Percentiles rank a stretch among this genome's conserved stretches.
Conservation (phyloP, 1,140 invertebrate genomes). For the Caenorhabditis remanei region DNA sequence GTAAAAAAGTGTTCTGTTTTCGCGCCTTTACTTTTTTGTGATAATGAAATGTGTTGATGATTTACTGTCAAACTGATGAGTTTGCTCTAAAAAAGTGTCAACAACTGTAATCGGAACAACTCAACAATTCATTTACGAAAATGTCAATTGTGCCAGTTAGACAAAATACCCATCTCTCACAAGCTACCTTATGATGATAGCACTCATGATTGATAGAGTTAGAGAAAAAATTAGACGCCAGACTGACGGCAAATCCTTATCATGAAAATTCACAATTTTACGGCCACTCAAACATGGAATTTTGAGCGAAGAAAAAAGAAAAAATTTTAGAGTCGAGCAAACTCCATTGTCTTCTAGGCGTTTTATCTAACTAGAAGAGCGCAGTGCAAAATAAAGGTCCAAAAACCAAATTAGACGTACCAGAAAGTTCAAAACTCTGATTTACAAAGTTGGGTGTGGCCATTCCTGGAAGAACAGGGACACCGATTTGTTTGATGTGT, state of each 20-base stretch:
- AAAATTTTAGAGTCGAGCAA: conserved; percentile 13
- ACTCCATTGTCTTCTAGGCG: neutral
- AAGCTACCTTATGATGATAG: neutral
- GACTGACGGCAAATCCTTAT: conserved; percentile 36
- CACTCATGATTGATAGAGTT: neutral
- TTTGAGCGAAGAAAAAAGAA: conserved; percentile 4
- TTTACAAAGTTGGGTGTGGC: neutral
- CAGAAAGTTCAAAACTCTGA: conserved; percentile 8
- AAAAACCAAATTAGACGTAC: neutral
- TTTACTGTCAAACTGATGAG: neutral
- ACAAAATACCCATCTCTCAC: neutral
- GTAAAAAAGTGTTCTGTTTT: neutral
- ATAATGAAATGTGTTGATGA: neutral
- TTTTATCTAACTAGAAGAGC: neutral
- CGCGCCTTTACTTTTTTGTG: neutral
- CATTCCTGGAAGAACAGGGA: conserved; percentile 27
- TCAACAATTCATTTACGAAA: conserved; percentile 1
- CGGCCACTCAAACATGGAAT: conserved; percentile 33
- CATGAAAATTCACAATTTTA: conserved; percentile 29
- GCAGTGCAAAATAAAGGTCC: neutral
- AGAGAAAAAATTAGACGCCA: conserved; percentile 39
- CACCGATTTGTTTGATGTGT: conserved; percentile 40
- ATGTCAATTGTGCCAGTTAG: conserved; percentile 40
- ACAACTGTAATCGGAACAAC: conserved; percentile 1
- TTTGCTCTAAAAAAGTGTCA: neutral